Conservation (phyloP, 1,140 invertebrate species). For the Adelges cooleyi region DNA sequence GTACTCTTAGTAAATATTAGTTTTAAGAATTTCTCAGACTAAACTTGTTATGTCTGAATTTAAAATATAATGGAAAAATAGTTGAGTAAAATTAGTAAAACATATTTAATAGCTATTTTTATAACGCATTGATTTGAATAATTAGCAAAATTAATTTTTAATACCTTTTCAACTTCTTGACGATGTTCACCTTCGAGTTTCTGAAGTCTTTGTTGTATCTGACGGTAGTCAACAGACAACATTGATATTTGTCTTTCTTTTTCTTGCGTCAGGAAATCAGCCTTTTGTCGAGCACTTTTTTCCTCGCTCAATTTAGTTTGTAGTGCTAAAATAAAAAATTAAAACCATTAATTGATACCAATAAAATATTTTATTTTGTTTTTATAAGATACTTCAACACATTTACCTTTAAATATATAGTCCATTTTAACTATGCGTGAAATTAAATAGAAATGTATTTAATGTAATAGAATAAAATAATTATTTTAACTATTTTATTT, state of each 20-base stretch:
- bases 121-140: too few species aligned
- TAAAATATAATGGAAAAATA: too few species aligned
- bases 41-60: too few species aligned
- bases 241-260: constrained; percentile 89
- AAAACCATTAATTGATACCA: neutral
- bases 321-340: constrained; percentile 49
- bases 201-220: constrained; percentile 78
- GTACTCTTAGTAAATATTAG: too few species aligned
- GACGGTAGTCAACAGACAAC: constrained; percentile 82
- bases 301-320: constrained; percentile 86
- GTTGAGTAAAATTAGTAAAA: too few species aligned
- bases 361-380: too few species aligned
- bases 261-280: constrained; percentile 73
- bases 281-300: constrained; percentile 66
- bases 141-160: too few species aligned
- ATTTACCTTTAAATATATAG: constrained; percentile 42
- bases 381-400: constrained; percentile 6
- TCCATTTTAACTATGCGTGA: constrained; percentile 36
- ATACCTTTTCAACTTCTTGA: constrained; percentile 74
- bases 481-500: too few species aligned
- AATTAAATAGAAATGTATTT: constrained; percentile 12
- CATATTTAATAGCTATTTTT: too few species aligned
- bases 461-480: too few species aligned
- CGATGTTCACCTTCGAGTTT: constrained; percentile 80
- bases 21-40: too few species aligned